A percentile compares a stretch with the other conserved stretches of the same genome.
phyloP scores from a whole-genome alignment of 2,888 invertebrate genomes.

The Megamerina dolium region DNA sequence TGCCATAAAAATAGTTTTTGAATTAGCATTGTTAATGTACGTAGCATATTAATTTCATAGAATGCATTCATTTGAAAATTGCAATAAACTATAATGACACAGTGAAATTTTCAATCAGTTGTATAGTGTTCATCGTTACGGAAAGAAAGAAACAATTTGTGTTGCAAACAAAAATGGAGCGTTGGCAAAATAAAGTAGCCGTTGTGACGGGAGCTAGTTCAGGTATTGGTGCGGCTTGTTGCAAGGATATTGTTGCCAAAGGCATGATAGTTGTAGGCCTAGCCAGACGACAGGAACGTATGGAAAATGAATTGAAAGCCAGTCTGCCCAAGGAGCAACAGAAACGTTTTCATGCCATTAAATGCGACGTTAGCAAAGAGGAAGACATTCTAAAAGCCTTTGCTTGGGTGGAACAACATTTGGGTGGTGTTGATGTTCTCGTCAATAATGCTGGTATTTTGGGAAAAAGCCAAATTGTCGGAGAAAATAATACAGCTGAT shows the following conservation, averaged over 20 bases:
- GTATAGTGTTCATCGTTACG: no score
- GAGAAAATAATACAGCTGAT: constrained; percentile 27
- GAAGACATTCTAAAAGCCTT: constrained; percentile 53
- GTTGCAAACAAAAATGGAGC: constrained; percentile 51
- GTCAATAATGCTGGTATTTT: constrained; percentile 52
- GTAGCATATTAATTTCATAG: no score
- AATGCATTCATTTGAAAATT: no score
- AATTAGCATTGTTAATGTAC: no score
- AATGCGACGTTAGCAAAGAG: constrained; percentile 54
- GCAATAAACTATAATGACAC: no score
- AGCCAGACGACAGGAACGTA: constrained; percentile 41
- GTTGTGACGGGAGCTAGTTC: constrained; percentile 60
- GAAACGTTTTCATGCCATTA: constrained; percentile 40
- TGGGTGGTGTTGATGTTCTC: constrained; percentile 53
- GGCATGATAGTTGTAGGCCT: constrained; percentile 48
- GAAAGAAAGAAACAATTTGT: no score
- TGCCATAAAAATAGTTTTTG: no score
- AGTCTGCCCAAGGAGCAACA: constrained; percentile 23
- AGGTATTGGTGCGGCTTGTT: constrained; percentile 55
- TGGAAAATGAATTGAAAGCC: constrained; percentile 24
- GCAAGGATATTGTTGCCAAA: constrained; percentile 31
- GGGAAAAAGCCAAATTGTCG: constrained; percentile 13
- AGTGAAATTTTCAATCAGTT: no score
- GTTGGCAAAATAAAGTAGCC: constrained; percentile 56
- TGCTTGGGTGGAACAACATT: constrained; percentile 46